Percentiles rank a stretch among this genome's conserved stretches.
These are phyloP conservation scores for Notamacropus eugenii DNA, from an alignment of 2,797 vertebrate genomes.

Conservation along the genomic window DNA sequence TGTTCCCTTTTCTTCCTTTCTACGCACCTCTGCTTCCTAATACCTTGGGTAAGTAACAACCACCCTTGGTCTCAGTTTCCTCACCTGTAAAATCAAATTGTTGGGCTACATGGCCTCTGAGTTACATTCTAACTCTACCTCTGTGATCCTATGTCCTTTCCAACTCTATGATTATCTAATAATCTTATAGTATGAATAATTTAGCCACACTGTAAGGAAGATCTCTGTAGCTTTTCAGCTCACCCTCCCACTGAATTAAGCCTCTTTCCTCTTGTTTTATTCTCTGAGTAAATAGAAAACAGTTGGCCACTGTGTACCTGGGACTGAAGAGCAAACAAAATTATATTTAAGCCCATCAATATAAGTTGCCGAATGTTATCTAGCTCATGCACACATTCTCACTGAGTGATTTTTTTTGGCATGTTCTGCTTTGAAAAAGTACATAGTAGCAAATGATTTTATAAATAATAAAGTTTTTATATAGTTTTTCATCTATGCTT, in stretches of 20 bases:
- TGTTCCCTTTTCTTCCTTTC: background rate
- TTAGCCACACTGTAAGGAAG: background rate
- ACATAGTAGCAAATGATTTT: background rate
- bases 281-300: constrained; percentile 6
- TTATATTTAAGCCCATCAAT: background rate
- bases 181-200: background rate
- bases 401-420: background rate
- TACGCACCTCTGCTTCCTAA: background rate
- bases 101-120: background rate
- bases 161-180: background rate
- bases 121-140: background rate
- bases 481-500: background rate
- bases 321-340: background rate
- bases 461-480: background rate
- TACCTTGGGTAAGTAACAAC: background rate
- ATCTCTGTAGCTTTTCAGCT: background rate
- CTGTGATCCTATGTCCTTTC: background rate
- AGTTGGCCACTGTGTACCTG: background rate
- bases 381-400: background rate
- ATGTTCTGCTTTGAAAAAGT: constrained; percentile 28
- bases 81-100: background rate
- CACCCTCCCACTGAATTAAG: background rate
- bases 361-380: background rate
- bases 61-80: background rate
- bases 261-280: background rate